Evolutionary conservation across 2,113 vertebrate species (phyloP), one percentile per base, ranked within the genome.

Genomic region (Grus americana): DNA sequence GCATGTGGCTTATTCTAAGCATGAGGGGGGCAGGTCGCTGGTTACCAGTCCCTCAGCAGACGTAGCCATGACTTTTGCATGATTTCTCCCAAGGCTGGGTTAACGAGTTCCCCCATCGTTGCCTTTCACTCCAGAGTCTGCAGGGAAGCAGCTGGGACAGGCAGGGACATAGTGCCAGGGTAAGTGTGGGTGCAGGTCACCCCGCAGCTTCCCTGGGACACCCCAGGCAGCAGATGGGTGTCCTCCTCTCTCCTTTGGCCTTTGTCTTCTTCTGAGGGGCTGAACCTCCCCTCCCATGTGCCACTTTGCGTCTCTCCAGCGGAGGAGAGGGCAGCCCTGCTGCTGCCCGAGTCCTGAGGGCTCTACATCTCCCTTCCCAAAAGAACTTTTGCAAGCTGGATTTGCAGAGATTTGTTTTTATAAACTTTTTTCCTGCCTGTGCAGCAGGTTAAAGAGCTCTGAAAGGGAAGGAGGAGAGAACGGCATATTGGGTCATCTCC

Each of bases 291-390:
- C 47, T 40, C 71, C 26, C 1, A 7, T 12, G 54, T 1, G 2
- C 49, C 26, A 32, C 46, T 78, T 52, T 65, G 12, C 36, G 29
- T 21, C 42, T 46, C 44, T n/a, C 26, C 7, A 1, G 6, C 2
- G 2, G 30, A 29, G 29, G 14, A 49, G 54, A 76, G 44, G 11
- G 44, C 18, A 21, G 55, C 40, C 29, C 57, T 0, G 3, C 52
- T 44, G 61, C 68, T 63, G 81, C 62, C 40, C 2, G 0, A 6
- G 50, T 65, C 68, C 21, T 0, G 0, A 15, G 2, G 2, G 49
- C 50, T 49, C 62, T 32, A 2, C 5, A 2, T 26, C 47, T 72
- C 55, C 36, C 29, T 55, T 65, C 74, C 57, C 36, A 57, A 63
- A 71, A 75, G 40, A 79, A 46, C 19, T 40, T 79, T 7, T 16